These are phyloP conservation scores for Dolichallabes microphthalmus DNA, from an alignment of 2,113 vertebrate genomes.

Conservation along the genomic window DNA sequence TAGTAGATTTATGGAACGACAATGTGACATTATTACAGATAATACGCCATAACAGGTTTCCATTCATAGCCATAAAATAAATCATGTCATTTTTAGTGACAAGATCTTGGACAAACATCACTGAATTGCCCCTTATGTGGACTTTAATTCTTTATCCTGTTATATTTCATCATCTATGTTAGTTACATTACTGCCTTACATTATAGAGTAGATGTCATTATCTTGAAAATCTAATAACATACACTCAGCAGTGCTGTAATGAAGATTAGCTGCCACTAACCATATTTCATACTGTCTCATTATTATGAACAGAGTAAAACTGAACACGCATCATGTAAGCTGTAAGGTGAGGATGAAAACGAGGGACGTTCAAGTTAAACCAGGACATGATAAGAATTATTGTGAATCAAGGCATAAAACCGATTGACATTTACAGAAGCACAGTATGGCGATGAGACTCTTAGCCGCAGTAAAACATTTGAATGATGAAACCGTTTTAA, in stretches of 20 bases:
- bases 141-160: neutral
- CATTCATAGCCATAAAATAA: neutral
- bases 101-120: neutral
- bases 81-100: neutral
- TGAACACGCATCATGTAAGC: neutral
- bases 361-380: no score
- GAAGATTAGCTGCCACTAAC: neutral
- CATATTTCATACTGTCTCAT: neutral
- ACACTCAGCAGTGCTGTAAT: neutral
- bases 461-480: no score
- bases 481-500: no score
- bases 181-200: neutral
- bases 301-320: neutral
- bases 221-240: neutral
- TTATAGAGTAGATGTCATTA: neutral
- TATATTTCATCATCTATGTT: neutral
- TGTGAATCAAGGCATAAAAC: no score
- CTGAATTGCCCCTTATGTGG: neutral
- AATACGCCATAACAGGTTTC: neutral
- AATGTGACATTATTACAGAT: neutral
- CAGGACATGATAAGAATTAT: no score
- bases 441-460: no score
- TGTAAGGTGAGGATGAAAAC: neutral
- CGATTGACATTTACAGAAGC: no score
- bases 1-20: neutral